Evolutionary conservation across 2,888 invertebrate genomes (phyloP), one percentile per base, ranked within the genome.

Genomic region (Plagiodera versicolora): DNA sequence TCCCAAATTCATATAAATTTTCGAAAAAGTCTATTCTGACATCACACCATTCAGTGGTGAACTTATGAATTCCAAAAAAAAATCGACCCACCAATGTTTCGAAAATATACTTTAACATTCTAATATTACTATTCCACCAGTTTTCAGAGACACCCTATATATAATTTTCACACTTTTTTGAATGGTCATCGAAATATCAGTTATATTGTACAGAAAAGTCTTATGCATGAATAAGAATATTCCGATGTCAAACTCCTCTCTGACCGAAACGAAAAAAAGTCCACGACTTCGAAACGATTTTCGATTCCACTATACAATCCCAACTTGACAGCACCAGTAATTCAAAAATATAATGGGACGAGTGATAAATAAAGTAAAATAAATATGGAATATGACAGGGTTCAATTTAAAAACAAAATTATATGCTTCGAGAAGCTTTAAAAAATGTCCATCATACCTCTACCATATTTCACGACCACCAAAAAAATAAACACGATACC

Each of bases 341-440:
- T 60, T 64, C 63, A 30, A 65, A 60, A 63, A 56, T 67, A 61
- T 61, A 59, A 65, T 61, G 59, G 48, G 48, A 35, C 49, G 47
- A 55, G 35, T 20, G 50, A 63, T 61, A 63, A 64, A 61, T 61
- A 57, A 63, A 53, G 58, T 60, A 63, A 63, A 63, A 63, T 54
- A 58, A 55, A 55, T 56, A 61, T 24, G 50, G 54, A 28, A 52
- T 61, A 61, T 57, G 64, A 60, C 66, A 63, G 64, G 64, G 61
- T 64, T 63, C 67, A 70, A 70, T 70, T 69, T 69, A 69, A 71
- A 67, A 67, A 67, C 62, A 65, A 71, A 71, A 71, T 71, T 71
- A 69, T 65, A 70, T 60, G 67, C 64, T 67, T 66, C 54, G 67
- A 60, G 69, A 65, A 66, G 65, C 56, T 68, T 39, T 68, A 68